Evolutionary conservation across 2,113 vertebrate species (phyloP).

Genomic region (Myiagra hebetior): DNA sequence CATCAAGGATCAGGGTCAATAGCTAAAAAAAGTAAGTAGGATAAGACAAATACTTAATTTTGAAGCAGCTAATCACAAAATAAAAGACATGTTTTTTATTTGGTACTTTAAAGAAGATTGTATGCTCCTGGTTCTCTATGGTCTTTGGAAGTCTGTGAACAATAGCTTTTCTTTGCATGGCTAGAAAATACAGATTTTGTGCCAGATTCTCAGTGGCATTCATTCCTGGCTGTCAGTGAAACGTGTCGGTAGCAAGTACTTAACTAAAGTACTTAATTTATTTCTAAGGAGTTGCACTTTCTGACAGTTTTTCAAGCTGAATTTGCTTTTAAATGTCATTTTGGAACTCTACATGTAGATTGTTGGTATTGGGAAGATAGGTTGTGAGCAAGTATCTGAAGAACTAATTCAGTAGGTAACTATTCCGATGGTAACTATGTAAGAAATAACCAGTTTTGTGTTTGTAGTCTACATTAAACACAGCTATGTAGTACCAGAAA

Average conservation of each 20-base stretch:
- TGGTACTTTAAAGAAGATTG: neutral
- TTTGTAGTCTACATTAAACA: neutral
- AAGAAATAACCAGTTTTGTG: neutral
- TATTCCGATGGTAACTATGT: neutral
- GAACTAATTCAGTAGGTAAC: neutral
- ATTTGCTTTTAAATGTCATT: neutral
- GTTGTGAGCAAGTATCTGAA: neutral
- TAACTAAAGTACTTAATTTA: neutral
- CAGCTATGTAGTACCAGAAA: neutral
- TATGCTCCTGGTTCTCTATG: neutral
- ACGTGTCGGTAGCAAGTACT: neutral
- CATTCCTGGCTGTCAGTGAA: neutral
- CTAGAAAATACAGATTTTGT: neutral
- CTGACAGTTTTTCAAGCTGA: neutral
- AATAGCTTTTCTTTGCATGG: neutral
- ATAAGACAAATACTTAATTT: neutral
- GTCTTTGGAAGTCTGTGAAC: neutral
- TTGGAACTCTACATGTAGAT: neutral
- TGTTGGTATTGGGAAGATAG: neutral
- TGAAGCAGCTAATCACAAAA: neutral
- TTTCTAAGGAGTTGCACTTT: neutral
- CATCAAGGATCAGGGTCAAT: conserved; percentile 2
- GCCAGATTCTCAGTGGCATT: neutral
- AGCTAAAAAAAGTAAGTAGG: conserved; percentile 20
- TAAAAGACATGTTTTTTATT: neutral